Percentiles rank a stretch among this genome's conserved stretches.
Evolutionary conservation across 1,140 invertebrate species (phyloP).

Genomic region (Camponotus vicinus): DNA sequence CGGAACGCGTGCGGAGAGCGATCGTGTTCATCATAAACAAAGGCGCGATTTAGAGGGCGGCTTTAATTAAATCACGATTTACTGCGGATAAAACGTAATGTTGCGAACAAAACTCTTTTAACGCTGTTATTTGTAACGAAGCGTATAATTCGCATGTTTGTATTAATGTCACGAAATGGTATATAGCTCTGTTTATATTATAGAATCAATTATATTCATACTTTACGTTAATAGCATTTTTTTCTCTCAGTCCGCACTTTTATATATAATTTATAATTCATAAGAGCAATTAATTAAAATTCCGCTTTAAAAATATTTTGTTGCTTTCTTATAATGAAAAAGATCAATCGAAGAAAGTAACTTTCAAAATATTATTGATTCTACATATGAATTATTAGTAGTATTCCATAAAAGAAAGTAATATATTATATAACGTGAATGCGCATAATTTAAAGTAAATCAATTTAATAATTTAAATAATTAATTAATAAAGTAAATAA

Average conservation of each 20-base stretch:
- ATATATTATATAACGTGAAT: too few relatives aligned
- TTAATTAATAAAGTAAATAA: too few relatives aligned
- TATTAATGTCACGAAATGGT: neutral
- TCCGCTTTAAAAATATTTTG: neutral
- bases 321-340: neutral
- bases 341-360: neutral
- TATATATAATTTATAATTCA: neutral
- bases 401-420: neutral
- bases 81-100: constrained; percentile 40
- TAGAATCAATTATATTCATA: neutral
- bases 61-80: constrained; percentile 55
- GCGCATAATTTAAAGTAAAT: too few relatives aligned
- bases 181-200: neutral
- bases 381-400: neutral
- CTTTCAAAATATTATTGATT: neutral
- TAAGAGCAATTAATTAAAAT: neutral
- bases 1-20: constrained; percentile 54
- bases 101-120: constrained; percentile 39
- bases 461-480: too few relatives aligned
- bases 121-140: constrained; percentile 31
- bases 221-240: neutral
- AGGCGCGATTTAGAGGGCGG: constrained; percentile 67
- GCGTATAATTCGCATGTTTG: neutral
- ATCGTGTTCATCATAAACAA: constrained; percentile 67
- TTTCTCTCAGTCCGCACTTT: neutral